Conservation (phyloP, 2,888 invertebrate genomes). For the Cheilosia urbana region DNA sequence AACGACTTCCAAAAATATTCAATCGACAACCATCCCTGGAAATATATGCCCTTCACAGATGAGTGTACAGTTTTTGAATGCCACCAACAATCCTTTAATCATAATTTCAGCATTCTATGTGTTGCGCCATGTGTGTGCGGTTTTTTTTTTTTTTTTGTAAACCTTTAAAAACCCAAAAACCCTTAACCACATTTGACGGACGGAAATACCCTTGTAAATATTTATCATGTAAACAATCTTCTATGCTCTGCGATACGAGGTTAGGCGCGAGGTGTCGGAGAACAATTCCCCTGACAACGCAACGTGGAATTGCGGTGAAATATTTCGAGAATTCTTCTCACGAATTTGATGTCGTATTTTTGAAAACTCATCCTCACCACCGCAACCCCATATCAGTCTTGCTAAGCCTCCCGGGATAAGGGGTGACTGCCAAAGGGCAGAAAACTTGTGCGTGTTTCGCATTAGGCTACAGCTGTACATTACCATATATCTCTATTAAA, state of each 20-base stretch:
- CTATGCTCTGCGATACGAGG: no score
- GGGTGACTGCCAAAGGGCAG: not conserved
- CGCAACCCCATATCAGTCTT: no score
- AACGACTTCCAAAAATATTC: slow-evolving; percentile 18
- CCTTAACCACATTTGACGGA: slow-evolving; percentile 19
- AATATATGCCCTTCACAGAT: not conserved
- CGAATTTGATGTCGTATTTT: slow-evolving; percentile 38
- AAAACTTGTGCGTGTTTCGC: slow-evolving; percentile 30
- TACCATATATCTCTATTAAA: slow-evolving; percentile 20
- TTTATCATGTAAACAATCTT: slow-evolving; percentile 21
- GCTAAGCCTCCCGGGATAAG: not conserved
- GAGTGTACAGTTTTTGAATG: not conserved
- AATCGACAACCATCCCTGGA: no score
- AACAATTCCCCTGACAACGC: slow-evolving; percentile 1
- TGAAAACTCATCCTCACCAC: slow-evolving; percentile 7
- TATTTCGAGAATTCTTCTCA: slow-evolving; percentile 50
- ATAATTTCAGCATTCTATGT: not conserved
- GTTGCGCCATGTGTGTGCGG: slow-evolving; percentile 1
- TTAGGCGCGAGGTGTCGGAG: not conserved
- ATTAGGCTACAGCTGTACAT: slow-evolving; percentile 8
- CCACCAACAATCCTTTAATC: not conserved
- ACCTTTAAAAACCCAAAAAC: not conserved
- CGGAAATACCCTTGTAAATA: slow-evolving; percentile 19
- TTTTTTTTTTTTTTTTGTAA: slow-evolving; percentile 1
- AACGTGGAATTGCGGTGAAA: not conserved